Base-by-base conservation (phyloP, 2,888 invertebrate genomes). In the Oegoconia quadripuncta region DNA sequence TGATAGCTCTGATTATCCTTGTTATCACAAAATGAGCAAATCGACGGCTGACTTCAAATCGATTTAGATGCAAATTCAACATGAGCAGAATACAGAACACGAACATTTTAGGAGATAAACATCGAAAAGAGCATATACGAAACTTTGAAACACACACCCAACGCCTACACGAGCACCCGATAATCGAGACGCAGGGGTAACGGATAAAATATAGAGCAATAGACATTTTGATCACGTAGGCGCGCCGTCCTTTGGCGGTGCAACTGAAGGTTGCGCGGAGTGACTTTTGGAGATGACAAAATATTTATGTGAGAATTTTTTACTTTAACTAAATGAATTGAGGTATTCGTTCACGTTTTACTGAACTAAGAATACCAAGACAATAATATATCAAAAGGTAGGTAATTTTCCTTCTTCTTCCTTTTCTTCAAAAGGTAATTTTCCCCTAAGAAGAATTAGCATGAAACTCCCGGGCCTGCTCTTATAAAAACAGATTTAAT, bases 131-230 rank as follows among this genome's bases (percentile, higher is more conserved):
- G 27, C 27, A 14, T 13, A 13, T 27, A 13, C 2, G 6, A 38
- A 28, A 33, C 33, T 38, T 22, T 22, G 12, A 14, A 27, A 20
- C 32, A 39, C 34, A 35, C 25, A 33, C 15, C 13, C 14, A 18
- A 32, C 32, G 27, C 29, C 29, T 53, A 61, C 59, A 40, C 44
- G 59, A 58, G 59, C 56, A 59, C 57, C 56, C 50, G 57, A 68
- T 75, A 74, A 74, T 73, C 68, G 71, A 59, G 48, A 47, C 37
- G 46, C 46, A 33, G 55, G 58, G 57, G 63, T 60, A 61, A 64
- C 62, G 62, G 52, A 71, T 74, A 74, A n/a, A 74, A 74, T 75
- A 72, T 32, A 63, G 59, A 46, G 60, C 56, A 59, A 68, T 74
- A 60, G 59, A 63, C 61, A 76, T 70, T 60, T 65, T 56, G 50